Conservation (phyloP, 2,888 invertebrate species). For the Eustalomyia histrio region DNA sequence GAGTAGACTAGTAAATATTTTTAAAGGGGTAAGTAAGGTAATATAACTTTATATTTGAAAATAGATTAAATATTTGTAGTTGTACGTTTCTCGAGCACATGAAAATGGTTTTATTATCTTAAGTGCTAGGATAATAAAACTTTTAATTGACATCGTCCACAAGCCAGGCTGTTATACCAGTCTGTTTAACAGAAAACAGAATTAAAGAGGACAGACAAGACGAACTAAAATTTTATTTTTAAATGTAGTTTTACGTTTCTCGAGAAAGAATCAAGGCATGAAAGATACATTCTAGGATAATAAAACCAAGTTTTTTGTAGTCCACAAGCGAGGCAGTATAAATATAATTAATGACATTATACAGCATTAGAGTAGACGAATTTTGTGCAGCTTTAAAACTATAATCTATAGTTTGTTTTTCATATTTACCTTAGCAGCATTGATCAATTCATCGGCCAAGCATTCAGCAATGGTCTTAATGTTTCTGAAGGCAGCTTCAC, state of each 20-base stretch:
- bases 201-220: constrained; percentile 70
- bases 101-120: constrained; percentile 64
- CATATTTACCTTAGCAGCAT: constrained; percentile 93
- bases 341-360: constrained; percentile 47
- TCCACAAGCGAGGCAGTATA: constrained; percentile 70
- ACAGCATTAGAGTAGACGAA: constrained; percentile 66
- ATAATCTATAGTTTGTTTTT: not conserved
- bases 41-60: constrained; percentile 13
- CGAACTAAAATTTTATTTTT: constrained; percentile 55
- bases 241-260: constrained; percentile 61
- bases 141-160: constrained; percentile 73
- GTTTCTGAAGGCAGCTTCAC: constrained; percentile 99
- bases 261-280: constrained; percentile 42
- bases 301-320: constrained; percentile 63
- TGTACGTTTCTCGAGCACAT: constrained; percentile 76
- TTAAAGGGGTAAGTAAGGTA: constrained; percentile 63
- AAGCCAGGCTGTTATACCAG: constrained; percentile 74
- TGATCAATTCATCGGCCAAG: constrained; percentile 99
- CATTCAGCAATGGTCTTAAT: constrained; percentile 99
- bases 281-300: constrained; percentile 61
- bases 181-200: constrained; percentile 67
- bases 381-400: not conserved
- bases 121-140: constrained; percentile 77
- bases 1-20: constrained; percentile 8
- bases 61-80: constrained; percentile 66